Evolutionary conservation across 2,797 vertebrate genomes (phyloP).

Genomic region (Decapterus maruadsi): DNA sequence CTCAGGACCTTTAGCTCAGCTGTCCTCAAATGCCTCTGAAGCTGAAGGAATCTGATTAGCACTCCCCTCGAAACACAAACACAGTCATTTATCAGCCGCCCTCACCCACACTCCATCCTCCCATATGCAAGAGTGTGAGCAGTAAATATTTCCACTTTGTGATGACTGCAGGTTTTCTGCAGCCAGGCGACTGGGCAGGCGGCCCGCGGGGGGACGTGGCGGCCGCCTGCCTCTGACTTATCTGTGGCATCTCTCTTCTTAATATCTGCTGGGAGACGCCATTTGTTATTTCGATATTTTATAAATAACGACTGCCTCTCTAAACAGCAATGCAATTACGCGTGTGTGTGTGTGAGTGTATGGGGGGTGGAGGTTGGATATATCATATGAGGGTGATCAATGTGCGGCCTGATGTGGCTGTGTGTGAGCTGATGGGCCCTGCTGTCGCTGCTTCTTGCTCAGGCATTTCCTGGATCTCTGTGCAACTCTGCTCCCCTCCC

Average conservation of each 20-base stretch:
- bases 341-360: conserved; percentile 28
- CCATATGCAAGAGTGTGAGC: conserved; percentile 69
- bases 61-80: conserved; percentile 80
- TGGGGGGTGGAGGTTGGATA: conserved; percentile 60
- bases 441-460: conserved; percentile 42
- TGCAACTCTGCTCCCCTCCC: conserved; percentile 31
- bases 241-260: conserved; percentile 83
- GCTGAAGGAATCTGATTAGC: conserved; percentile 81
- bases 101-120: conserved; percentile 69
- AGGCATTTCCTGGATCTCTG: conserved; percentile 84
- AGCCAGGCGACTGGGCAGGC: conserved; percentile 78
- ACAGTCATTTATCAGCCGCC: conserved; percentile 79
- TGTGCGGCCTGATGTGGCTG: conserved; percentile 61
- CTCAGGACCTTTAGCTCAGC: conserved; percentile 50
- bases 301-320: conserved; percentile 83
- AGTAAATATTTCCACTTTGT: conserved; percentile 88
- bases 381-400: conserved; percentile 77
- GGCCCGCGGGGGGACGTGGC: conserved; percentile 64
- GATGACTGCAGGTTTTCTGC: conserved; percentile 85
- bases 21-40: conserved; percentile 74
- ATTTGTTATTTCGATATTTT: conserved; percentile 86
- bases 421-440: conserved; percentile 45
- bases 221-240: conserved; percentile 75
- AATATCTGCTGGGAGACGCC: conserved; percentile 78
- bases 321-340: conserved; percentile 80